Percentiles rank a stretch among this genome's conserved stretches.
Conservation (phyloP, 2,113 vertebrate species). For the Marmota monax region DNA sequence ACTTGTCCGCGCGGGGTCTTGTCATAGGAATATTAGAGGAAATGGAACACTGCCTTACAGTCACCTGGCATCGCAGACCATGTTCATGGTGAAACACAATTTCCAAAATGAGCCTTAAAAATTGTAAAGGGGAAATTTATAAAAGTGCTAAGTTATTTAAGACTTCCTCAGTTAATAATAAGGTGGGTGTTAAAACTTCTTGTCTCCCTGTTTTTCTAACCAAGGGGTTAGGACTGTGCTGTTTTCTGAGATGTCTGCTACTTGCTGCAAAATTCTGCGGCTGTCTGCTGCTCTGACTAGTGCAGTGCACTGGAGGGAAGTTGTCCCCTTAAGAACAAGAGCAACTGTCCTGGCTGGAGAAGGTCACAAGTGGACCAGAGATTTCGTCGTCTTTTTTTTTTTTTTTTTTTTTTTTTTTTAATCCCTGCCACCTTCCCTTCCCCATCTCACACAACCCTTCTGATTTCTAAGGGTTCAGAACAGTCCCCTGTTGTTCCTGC, state of each 20-base stretch:
- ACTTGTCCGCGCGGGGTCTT: slow-evolving; percentile 84
- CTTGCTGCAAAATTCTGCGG: slow-evolving; percentile 79
- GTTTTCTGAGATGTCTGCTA: slow-evolving; percentile 82
- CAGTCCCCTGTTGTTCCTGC: not conserved
- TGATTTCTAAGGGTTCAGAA: not conserved
- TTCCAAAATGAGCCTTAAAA: slow-evolving; percentile 91
- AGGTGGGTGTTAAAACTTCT: slow-evolving; percentile 66
- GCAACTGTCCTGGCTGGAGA: not conserved
- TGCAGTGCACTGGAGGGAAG: slow-evolving; percentile 78
- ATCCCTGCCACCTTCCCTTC: not conserved
- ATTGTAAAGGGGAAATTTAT: slow-evolving; percentile 86
- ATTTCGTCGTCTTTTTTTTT: not conserved
- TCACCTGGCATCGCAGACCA: slow-evolving; percentile 86
- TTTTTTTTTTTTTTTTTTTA: not conserved
- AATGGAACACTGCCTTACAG: slow-evolving; percentile 88
- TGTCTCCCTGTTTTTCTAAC: slow-evolving; percentile 74
- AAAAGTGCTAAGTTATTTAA: slow-evolving; percentile 86
- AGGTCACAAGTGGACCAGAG: slow-evolving; percentile 68
- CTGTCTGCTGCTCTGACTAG: slow-evolving; percentile 74
- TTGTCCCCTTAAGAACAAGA: not conserved
- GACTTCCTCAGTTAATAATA: slow-evolving; percentile 85
- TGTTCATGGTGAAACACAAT: slow-evolving; percentile 85
- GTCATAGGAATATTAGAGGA: slow-evolving; percentile 86
- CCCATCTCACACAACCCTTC: not conserved
- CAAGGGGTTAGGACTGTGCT: slow-evolving; percentile 82